These are phyloP conservation scores for Chironomus striatipennis DNA, from an alignment of 1,140 invertebrate genomes.

Conservation along the genomic window DNA sequence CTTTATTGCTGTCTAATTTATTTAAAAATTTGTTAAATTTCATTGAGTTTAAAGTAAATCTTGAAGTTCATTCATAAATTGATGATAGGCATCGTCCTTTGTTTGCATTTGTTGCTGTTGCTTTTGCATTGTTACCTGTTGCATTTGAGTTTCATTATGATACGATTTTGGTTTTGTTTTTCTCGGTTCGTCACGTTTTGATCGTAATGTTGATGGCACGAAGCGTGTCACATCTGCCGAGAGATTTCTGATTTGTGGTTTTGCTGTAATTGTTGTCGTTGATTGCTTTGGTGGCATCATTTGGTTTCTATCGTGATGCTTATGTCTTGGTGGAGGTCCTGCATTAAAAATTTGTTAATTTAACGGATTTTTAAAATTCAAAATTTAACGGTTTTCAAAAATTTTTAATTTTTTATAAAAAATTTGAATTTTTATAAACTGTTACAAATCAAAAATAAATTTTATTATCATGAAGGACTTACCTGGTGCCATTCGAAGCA, in stretches of 20 bases:
- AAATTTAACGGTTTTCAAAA: not conserved
- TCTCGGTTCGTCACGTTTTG: slow-evolving; percentile 70
- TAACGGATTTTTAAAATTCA: slow-evolving; percentile 28
- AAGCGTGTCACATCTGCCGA: slow-evolving; percentile 93
- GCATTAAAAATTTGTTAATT: slow-evolving; percentile 42
- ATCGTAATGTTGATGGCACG: slow-evolving; percentile 81
- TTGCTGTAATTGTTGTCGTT: slow-evolving; percentile 75
- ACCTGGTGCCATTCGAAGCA: no score
- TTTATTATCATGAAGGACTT: no score
- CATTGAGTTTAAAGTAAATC: slow-evolving; percentile 63
- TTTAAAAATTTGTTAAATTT: not conserved
- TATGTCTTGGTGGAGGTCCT: slow-evolving; percentile 50
- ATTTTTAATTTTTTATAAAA: no score
- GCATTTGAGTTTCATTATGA: slow-evolving; percentile 41
- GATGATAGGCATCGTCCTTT: slow-evolving; percentile 95
- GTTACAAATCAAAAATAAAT: no score
- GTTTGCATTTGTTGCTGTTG: slow-evolving; percentile 53
- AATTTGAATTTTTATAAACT: no score
- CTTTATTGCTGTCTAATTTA: not conserved
- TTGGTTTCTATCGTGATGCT: slow-evolving; percentile 34
- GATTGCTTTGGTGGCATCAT: slow-evolving; percentile 30
- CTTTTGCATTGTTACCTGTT: slow-evolving; percentile 33
- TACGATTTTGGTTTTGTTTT: slow-evolving; percentile 36
- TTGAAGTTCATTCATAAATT: slow-evolving; percentile 98
- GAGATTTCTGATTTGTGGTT: slow-evolving; percentile 89